Evolutionary conservation across 2,888 invertebrate species (phyloP).

Genomic region (Plebejus melissa): DNA sequence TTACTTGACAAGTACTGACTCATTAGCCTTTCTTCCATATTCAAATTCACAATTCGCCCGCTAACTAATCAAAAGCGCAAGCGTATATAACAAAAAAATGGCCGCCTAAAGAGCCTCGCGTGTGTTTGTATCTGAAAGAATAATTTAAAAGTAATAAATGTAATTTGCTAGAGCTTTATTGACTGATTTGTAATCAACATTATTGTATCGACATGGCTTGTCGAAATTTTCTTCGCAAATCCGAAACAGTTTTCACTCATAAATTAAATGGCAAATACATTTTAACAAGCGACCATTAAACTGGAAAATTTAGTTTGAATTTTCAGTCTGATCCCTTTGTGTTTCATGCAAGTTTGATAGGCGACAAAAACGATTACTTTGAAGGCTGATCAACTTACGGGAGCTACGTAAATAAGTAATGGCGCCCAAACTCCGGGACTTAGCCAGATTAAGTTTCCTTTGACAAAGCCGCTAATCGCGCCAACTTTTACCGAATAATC

Average conservation of each 20-base stretch:
- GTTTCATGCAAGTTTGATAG: constrained; percentile 34
- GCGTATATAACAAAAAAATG: no score
- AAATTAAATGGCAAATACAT: neutral
- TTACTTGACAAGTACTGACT: no score
- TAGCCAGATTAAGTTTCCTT: constrained; percentile 37
- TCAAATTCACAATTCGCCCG: no score
- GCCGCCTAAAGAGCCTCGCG: no score
- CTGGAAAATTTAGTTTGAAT: constrained; percentile 27
- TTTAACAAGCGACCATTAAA: constrained; percentile 24
- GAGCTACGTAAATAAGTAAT: constrained; percentile 39
- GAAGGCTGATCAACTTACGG: constrained; percentile 50
- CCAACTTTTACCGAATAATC: constrained; percentile 19
- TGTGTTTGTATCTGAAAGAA: no score
- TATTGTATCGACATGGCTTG: neutral
- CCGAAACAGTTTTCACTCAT: neutral
- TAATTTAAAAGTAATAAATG: no score
- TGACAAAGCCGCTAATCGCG: constrained; percentile 37
- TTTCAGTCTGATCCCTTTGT: constrained; percentile 28
- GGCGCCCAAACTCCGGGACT: constrained; percentile 35
- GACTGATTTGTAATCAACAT: neutral
- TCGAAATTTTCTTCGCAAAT: neutral
- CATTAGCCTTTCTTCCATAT: no score
- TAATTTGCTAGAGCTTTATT: no score
- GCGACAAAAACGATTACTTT: constrained; percentile 35
- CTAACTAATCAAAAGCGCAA: no score